phyloP scores from a whole-genome alignment of 2,888 invertebrate species.

The Matsumyia berberina region DNA sequence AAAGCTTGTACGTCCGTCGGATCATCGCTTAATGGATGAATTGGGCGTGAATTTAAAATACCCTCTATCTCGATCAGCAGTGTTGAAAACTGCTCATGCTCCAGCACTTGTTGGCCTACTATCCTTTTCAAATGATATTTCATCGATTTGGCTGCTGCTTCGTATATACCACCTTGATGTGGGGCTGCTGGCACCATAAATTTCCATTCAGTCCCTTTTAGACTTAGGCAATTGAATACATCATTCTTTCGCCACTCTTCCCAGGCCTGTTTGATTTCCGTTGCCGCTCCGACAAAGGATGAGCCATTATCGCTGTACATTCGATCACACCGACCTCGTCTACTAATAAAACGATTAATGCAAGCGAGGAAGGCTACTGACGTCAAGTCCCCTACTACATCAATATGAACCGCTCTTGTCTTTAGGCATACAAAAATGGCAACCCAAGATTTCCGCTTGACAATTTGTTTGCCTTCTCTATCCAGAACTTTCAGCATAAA shows the following conservation, averaged over 20 bases:
- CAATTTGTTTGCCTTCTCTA: neutral
- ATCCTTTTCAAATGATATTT: neutral
- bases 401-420: constrained; percentile 32
- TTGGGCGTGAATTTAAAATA: neutral
- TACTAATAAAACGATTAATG: constrained; percentile 74
- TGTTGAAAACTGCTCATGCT: neutral
- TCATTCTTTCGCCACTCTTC: neutral
- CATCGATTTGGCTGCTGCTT: constrained; percentile 1
- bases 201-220: neutral
- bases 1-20: neutral
- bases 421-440: constrained; percentile 41
- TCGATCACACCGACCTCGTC: constrained; percentile 62
- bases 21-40: neutral
- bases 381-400: neutral
- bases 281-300: constrained; percentile 78
- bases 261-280: constrained; percentile 11
- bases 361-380: constrained; percentile 73
- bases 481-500: neutral
- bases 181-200: constrained; percentile 1
- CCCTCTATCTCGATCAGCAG: neutral
- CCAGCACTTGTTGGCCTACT: neutral
- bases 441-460: neutral
- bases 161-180: neutral
- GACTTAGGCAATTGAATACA: neutral
- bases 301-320: constrained; percentile 79